Evolutionary conservation across 2,888 invertebrate genomes (phyloP).

Genomic region (Lathronympha strigana): DNA sequence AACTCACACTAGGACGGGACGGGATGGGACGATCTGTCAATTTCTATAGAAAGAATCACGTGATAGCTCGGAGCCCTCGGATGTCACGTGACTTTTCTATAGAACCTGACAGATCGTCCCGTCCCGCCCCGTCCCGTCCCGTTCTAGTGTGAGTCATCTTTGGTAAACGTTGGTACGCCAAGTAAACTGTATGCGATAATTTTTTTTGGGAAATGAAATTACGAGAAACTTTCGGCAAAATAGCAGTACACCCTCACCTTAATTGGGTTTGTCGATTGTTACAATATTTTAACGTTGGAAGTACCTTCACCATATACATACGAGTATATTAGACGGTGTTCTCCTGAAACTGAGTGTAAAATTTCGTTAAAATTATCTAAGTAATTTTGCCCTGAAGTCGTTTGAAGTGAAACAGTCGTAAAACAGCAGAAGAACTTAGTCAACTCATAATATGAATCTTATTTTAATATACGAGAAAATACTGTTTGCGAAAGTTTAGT

Average conservation of each 20-base stretch:
- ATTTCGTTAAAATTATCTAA: conserved; percentile 1
- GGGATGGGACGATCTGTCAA: no score
- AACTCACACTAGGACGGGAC: no score
- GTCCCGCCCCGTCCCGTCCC: no score
- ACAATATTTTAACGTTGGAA: neutral
- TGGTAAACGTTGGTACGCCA: no score
- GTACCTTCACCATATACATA: neutral
- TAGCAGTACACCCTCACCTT: neutral
- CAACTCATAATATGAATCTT: neutral
- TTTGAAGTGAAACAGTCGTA: conserved; percentile 15
- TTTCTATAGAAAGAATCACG: no score
- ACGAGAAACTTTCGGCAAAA: no score
- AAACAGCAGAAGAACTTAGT: neutral
- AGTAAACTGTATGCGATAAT: no score
- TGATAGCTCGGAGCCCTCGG: no score
- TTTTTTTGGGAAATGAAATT: no score
- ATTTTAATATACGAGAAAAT: neutral
- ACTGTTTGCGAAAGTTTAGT: neutral
- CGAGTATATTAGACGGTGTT: neutral
- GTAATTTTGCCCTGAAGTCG: conserved; percentile 14
- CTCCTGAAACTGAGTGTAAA: neutral
- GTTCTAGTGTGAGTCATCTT: no score
- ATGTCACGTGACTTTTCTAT: no score
- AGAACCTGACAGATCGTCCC: no score
- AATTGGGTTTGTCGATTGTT: neutral